Evolutionary conservation across 2,888 invertebrate species (phyloP).

Genomic region (Eulithis prunata): DNA sequence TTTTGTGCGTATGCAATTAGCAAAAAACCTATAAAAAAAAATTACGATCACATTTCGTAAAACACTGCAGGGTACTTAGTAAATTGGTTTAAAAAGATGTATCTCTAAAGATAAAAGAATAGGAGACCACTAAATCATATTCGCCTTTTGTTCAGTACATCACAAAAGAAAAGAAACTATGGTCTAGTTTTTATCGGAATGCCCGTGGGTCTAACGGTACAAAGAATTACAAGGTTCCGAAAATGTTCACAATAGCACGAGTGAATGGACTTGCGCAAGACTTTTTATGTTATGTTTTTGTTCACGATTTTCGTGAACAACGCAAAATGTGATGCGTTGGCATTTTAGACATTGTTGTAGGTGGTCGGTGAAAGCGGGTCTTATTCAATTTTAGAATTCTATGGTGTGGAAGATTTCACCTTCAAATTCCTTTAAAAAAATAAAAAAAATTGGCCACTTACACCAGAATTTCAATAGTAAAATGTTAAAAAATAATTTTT

Average conservation of each 20-base stretch:
- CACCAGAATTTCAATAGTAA: background rate
- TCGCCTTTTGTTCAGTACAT: constrained; percentile 65
- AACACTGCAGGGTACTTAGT: constrained; percentile 38
- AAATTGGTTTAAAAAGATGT: constrained; percentile 41
- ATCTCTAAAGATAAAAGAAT: constrained; percentile 48
- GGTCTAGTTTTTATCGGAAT: constrained; percentile 68
- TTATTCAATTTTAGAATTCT: constrained; percentile 42
- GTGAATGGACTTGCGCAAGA: constrained; percentile 78
- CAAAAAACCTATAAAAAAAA: constrained; percentile 25
- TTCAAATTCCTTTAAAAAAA: constrained; percentile 8
- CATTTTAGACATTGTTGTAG: constrained; percentile 60
- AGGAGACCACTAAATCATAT: constrained; percentile 75
- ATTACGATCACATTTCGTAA: constrained; percentile 12
- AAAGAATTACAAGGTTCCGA: constrained; percentile 67
- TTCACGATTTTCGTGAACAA: constrained; percentile 72
- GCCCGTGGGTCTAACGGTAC: constrained; percentile 74
- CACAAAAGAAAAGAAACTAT: constrained; percentile 71
- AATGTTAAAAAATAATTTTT: too few species aligned
- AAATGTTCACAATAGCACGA: constrained; percentile 68
- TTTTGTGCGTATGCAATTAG: constrained; percentile 10
- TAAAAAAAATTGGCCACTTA: background rate
- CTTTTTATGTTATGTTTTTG: constrained; percentile 65
- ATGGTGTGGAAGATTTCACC: constrained; percentile 38
- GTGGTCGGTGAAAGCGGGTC: constrained; percentile 77
- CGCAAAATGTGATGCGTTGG: constrained; percentile 61